phyloP scores from a whole-genome alignment of 2,888 invertebrate genomes.

The Tetrapedia diversipes region DNA sequence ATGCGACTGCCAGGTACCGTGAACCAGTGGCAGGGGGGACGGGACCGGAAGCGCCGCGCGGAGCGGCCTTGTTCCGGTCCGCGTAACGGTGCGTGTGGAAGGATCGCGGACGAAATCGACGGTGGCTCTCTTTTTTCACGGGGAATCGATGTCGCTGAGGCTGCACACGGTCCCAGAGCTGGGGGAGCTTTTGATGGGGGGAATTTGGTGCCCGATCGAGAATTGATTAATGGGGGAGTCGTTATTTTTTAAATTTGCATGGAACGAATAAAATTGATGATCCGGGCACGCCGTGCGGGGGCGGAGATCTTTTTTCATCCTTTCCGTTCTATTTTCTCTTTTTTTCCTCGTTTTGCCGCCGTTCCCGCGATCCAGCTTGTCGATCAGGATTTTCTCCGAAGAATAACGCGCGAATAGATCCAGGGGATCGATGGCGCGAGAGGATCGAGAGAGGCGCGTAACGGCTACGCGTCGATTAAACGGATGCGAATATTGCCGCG shows the following conservation, averaged over 20 bases:
- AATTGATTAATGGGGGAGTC: conserved; percentile 15
- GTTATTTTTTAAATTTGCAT: neutral
- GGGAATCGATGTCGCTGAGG: conserved; percentile 35
- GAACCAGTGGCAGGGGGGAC: too few species aligned
- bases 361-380: too few species aligned
- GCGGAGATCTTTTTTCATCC: neutral
- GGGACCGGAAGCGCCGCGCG: conserved; percentile 48
- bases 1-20: conserved; percentile 34
- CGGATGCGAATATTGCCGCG: conserved; percentile 31
- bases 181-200: conserved; percentile 13
- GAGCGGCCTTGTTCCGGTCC: conserved; percentile 33
- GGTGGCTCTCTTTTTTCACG: neutral
- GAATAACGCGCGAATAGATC: neutral
- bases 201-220: conserved; percentile 1
- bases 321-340: neutral
- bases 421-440: conserved; percentile 2
- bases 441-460: too few species aligned
- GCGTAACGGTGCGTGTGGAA: conserved; percentile 9
- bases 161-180: neutral
- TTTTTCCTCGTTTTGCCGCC: too few species aligned
- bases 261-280: neutral
- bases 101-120: neutral
- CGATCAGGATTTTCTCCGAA: too few species aligned
- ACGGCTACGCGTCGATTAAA: too few species aligned
- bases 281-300: too few species aligned